Base-by-base conservation (phyloP, 2,888 invertebrate genomes). In the Xestia c-nigrum region DNA sequence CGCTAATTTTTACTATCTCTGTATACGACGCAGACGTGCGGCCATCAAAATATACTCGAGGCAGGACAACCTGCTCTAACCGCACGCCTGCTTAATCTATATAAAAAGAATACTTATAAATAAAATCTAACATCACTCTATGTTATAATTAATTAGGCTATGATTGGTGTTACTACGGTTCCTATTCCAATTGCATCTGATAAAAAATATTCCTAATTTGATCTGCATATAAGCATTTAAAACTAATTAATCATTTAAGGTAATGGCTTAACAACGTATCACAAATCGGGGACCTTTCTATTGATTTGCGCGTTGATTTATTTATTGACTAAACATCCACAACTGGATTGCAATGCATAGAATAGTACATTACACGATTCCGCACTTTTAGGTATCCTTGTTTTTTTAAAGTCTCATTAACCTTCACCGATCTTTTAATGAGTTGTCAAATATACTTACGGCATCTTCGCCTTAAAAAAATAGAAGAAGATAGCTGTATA, bases 131-230 rank as follows among this genome's bases (percentile, higher is more conserved):
- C 93, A 94, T 95, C 95, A 94, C 94, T 93, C 92, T 96, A 95
- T 94, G 92, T 94, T 95, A 95, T 91, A 92, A 92, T 93, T 93
- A 94, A 92, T 94, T 96, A 96, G 94, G 95, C 96, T 96, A 96
- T 94, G 93, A 94, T 96, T 96, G 96, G 96, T 96, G 96, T 96
- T 95, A 92, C 96, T 96, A 96, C 94, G 85, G 91, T 95, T 93
- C 89, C 92, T 92, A 94, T 93, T 91, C 89, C 90, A 91, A 91
- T 92, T 90, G 89, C 87, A 73, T 81, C 87, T 81, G 75, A 85
- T 81, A 88, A 86, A 87, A 88, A 88, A 88, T 91, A 88, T 82
- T 86, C 84, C 91, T 86, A 85, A 88, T 81, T 89, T 85, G 73
- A 89, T 84, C 85, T 92, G 94, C 94, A 81, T 91, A 94, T 91